These are phyloP conservation scores for Vombatus ursinus DNA, from an alignment of 2,113 vertebrate species.

Conservation along the genomic window DNA sequence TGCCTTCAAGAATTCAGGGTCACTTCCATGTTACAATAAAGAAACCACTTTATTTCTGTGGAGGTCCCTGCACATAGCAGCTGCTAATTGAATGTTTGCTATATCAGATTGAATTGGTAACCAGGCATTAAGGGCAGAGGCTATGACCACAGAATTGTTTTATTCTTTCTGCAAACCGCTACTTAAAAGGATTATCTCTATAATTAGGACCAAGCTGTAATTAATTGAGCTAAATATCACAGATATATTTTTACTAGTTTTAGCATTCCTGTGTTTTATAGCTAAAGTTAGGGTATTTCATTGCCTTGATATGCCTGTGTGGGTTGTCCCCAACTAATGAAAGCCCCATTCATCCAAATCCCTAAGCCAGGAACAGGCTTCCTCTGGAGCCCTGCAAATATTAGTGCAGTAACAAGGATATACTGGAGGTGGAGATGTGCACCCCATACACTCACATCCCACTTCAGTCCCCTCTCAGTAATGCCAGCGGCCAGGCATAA, in stretches of 20 bases:
- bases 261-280: neutral
- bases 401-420: neutral
- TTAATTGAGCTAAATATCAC: neutral
- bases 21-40: neutral
- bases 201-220: neutral
- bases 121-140: slow-evolving; percentile 5
- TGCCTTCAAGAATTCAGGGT: neutral
- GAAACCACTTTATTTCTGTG: neutral
- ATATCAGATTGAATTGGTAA: neutral
- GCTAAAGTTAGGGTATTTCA: neutral
- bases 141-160: neutral
- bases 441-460: neutral
- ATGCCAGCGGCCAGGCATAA: neutral
- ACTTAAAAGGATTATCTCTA: neutral
- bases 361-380: neutral
- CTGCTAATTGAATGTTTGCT: neutral
- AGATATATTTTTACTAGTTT: neutral
- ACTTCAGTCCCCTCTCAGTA: neutral
- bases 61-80: neutral
- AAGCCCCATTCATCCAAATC: neutral
- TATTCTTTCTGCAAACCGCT: neutral
- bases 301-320: neutral
- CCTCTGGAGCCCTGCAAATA: neutral
- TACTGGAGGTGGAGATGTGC: neutral
- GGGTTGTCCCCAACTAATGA: neutral